Percentiles rank a stretch among this genome's conserved stretches.
Evolutionary conservation across 2,797 vertebrate species (phyloP).

Genomic region (Spinibarbus caldwelli): DNA sequence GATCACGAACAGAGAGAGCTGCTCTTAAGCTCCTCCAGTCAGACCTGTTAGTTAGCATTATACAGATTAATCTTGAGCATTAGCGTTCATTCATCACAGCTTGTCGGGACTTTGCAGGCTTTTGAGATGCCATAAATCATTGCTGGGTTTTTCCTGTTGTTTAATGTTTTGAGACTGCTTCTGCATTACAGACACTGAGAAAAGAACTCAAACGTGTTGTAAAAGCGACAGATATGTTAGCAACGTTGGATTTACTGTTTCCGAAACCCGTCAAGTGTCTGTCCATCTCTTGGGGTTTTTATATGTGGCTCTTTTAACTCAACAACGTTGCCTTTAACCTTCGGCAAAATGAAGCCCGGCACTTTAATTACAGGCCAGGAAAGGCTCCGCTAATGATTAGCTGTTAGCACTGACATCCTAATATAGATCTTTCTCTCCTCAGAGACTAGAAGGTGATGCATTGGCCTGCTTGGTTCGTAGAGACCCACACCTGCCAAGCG

Average conservation of each 20-base stretch:
- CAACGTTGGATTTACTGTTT: background rate
- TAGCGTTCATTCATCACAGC: constrained; percentile 60
- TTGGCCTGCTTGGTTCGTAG: constrained; percentile 58
- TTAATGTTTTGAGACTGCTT: constrained; percentile 13
- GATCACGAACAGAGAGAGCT: constrained; percentile 19
- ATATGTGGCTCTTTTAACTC: constrained; percentile 56
- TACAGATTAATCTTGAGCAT: constrained; percentile 61
- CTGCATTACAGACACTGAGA: background rate
- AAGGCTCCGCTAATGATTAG: constrained; percentile 73
- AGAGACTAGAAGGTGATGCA: constrained; percentile 64
- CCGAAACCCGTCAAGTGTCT: background rate
- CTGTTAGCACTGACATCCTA: constrained; percentile 69
- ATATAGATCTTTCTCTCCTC: constrained; percentile 67
- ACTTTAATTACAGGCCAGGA: constrained; percentile 72
- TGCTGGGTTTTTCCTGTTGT: background rate
- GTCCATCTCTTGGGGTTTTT: constrained; percentile 49
- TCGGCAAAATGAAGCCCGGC: constrained; percentile 70
- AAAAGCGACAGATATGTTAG: background rate
- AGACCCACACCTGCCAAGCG: constrained; percentile 55
- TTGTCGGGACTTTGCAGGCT: constrained; percentile 29
- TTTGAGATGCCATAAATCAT: constrained; percentile 52
- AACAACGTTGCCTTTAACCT: constrained; percentile 66
- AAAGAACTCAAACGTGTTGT: background rate
- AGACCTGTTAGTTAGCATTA: constrained; percentile 54
- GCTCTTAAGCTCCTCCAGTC: constrained; percentile 15